These are phyloP conservation scores for Anolis sagrei DNA, from an alignment of 2,113 vertebrate species.

Conservation along the genomic window DNA sequence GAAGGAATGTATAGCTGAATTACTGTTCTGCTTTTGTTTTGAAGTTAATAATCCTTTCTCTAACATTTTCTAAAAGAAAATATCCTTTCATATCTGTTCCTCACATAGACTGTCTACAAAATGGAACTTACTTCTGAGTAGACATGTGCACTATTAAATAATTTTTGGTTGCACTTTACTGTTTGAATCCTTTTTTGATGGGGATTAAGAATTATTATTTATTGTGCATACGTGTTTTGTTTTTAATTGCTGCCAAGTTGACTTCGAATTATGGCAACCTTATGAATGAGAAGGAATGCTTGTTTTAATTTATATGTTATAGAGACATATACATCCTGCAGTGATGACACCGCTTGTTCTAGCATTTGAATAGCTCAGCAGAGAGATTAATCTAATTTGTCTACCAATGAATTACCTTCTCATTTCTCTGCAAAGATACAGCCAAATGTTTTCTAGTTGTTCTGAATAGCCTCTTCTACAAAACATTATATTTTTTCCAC, in stretches of 20 bases:
- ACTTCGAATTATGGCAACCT: background rate
- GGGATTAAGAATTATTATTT: background rate
- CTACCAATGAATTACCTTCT: constrained; percentile 16
- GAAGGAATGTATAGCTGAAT: background rate
- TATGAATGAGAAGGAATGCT: background rate
- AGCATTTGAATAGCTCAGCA: background rate
- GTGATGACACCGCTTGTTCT: constrained; percentile 26
- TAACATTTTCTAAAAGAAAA: background rate
- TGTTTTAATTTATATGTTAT: background rate
- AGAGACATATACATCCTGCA: background rate
- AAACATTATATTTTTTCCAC: constrained; percentile 61
- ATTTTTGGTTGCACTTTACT: background rate
- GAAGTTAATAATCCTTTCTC: background rate
- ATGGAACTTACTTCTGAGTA: too few species aligned
- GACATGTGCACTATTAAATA: background rate
- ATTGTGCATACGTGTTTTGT: too few species aligned
- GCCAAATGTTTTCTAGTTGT: constrained; percentile 29
- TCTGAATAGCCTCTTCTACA: constrained; percentile 53
- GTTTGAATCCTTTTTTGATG: background rate
- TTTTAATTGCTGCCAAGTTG: too few species aligned
- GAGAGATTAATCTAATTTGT: constrained; percentile 28
- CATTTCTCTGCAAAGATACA: constrained; percentile 14
- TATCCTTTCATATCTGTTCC: background rate
- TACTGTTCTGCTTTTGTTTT: background rate
- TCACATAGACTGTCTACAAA: background rate